Evolutionary conservation across 2,888 invertebrate species (phyloP).

Genomic region (Branchinecta sandiegonensis): DNA sequence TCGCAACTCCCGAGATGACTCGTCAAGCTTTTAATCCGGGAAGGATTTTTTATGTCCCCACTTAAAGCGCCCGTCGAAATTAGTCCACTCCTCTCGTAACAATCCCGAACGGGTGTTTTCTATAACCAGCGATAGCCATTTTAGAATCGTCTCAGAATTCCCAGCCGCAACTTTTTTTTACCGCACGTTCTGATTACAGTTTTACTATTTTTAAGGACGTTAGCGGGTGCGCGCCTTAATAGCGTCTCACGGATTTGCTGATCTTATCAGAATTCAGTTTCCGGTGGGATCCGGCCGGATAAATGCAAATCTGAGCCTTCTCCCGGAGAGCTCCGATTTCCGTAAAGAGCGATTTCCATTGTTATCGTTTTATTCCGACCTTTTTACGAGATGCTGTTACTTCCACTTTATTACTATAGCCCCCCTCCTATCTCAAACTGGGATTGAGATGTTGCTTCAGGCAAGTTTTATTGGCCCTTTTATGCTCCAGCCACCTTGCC

Average conservation of each 20-base stretch:
- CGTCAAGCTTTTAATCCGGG: too few species aligned
- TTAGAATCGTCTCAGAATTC: not conserved
- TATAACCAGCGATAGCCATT: not conserved
- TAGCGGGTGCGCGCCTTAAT: not conserved
- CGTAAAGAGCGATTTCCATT: conserved; percentile 2
- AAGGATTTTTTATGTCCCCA: too few species aligned
- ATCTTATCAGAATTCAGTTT: conserved; percentile 11
- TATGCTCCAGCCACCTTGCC: not conserved
- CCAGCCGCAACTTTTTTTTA: conserved; percentile 1
- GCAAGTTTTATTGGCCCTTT: not conserved
- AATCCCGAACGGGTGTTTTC: too few species aligned
- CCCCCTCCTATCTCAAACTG: conserved; percentile 13
- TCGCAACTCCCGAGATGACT: too few species aligned
- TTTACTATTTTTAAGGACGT: conserved; percentile 9
- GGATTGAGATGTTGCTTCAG: not conserved
- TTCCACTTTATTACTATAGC: not conserved
- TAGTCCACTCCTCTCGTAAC: too few species aligned
- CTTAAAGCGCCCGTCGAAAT: too few species aligned
- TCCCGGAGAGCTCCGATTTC: not conserved
- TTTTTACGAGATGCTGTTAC: conserved; percentile 11
- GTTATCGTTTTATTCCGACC: conserved; percentile 4
- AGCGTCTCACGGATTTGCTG: not conserved
- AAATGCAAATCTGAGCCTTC: not conserved
- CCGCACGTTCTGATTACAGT: not conserved
- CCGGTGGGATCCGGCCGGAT: not conserved